A percentile compares a stretch with the other conserved stretches of the same genome.
Conservation (phyloP, 2,113 vertebrate species). For the Campylomormyrus tamandua region DNA sequence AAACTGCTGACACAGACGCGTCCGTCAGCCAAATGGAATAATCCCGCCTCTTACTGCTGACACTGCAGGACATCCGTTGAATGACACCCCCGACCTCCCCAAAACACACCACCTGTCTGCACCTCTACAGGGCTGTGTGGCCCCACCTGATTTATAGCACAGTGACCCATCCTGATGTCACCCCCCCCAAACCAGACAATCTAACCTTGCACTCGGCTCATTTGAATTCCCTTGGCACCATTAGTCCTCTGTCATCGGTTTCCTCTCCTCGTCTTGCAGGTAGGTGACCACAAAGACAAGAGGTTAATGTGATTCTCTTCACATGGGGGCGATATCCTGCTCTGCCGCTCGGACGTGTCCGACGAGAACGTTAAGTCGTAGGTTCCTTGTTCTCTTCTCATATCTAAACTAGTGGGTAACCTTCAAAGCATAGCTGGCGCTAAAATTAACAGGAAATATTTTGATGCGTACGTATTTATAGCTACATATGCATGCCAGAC, state of each 20-base stretch:
- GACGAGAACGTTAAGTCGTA: not conserved
- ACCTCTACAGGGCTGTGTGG: not conserved
- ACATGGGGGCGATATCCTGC: not conserved
- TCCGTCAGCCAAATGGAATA: conserved; percentile 41
- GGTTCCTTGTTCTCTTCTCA: not conserved
- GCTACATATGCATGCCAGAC: not conserved
- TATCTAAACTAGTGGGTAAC: not conserved
- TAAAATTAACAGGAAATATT: not conserved
- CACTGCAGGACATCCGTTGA: conserved; percentile 33
- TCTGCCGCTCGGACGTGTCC: not conserved
- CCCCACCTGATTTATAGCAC: not conserved
- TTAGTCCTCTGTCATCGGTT: not conserved
- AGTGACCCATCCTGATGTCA: not conserved
- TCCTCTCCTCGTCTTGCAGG: not conserved
- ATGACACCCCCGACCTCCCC: not conserved
- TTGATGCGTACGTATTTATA: not conserved
- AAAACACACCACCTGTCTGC: not conserved
- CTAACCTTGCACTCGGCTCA: not conserved
- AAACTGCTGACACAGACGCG: conserved; percentile 50
- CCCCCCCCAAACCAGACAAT: not conserved
- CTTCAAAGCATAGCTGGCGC: not conserved
- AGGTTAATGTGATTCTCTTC: not conserved
- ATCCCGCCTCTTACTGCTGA: conserved; percentile 50
- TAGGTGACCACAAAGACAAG: not conserved
- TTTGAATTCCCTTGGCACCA: not conserved